Evolutionary conservation across 2,113 vertebrate genomes (phyloP).

Genomic region (Todiramphus chloris): DNA sequence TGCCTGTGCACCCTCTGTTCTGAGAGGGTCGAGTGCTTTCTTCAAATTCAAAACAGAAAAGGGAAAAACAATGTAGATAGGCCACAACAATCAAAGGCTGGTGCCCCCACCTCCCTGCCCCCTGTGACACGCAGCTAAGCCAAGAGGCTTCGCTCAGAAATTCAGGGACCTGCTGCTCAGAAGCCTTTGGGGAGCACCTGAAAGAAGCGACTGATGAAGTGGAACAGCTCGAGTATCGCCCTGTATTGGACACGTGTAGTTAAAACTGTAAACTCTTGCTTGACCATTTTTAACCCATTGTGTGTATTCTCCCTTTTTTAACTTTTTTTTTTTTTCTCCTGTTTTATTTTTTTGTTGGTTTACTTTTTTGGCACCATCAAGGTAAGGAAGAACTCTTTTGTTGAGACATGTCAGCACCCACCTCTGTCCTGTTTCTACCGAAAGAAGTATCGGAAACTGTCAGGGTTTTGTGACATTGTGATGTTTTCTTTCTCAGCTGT

Average conservation of each 20-base stretch:
- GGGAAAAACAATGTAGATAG: neutral
- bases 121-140: neutral
- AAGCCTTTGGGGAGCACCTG: constrained; percentile 16
- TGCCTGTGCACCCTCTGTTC: constrained; percentile 46
- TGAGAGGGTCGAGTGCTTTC: constrained; percentile 46
- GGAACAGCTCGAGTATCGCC: neutral
- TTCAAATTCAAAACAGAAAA: constrained; percentile 14
- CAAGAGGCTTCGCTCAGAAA: neutral
- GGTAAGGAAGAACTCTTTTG: constrained; percentile 65
- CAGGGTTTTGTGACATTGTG: constrained; percentile 77
- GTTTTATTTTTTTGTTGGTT: neutral
- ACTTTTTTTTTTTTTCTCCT: constrained; percentile 22
- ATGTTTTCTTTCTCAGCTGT: constrained; percentile 79
- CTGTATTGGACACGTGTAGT: neutral
- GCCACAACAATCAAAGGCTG: neutral
- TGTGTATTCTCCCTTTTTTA: constrained; percentile 16
- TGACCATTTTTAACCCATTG: constrained; percentile 1
- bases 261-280: constrained; percentile 46
- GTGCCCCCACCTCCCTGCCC: neutral
- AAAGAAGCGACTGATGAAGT: neutral
- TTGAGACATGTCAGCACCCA: constrained; percentile 67
- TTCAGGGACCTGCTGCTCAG: constrained; percentile 48
- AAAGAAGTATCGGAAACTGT: constrained; percentile 68
- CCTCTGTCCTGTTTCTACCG: constrained; percentile 71
- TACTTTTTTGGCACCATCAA: constrained; percentile 43